Conservation (phyloP, 2,888 invertebrate species). For the Leucophenga maculata region DNA sequence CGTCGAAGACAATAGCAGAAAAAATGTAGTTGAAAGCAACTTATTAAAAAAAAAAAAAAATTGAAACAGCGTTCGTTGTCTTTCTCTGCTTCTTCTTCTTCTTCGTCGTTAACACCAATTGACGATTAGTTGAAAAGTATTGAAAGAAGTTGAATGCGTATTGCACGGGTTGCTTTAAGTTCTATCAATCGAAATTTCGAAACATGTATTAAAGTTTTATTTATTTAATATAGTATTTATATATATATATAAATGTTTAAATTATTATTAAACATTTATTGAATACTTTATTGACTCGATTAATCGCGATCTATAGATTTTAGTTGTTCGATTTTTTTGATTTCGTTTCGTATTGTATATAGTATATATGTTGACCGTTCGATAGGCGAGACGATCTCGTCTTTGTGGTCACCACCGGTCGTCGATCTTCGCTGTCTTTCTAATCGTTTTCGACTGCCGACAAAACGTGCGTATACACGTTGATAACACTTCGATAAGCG, state of each 20-base stretch:
- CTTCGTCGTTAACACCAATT: too few species aligned
- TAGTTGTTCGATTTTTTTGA: background rate
- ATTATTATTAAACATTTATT: background rate
- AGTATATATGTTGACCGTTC: conserved; percentile 22
- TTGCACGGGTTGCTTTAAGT: background rate
- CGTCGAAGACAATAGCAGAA: background rate
- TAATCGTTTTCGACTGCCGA: conserved; percentile 2
- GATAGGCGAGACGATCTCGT: conserved; percentile 1
- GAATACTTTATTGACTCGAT: too few species aligned
- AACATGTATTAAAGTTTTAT: background rate
- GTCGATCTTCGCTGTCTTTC: conserved; percentile 31
- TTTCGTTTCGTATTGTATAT: conserved; percentile 11
- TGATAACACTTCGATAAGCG: conserved; percentile 54
- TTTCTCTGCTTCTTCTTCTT: background rate
- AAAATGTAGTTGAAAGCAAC: background rate
- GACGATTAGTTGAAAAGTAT: too few species aligned
- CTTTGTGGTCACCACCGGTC: conserved; percentile 1
- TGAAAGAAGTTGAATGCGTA: background rate
- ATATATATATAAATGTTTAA: too few species aligned
- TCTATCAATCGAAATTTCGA: background rate
- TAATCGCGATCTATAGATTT: background rate
- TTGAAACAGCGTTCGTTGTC: background rate
- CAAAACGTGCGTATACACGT: conserved; percentile 42
- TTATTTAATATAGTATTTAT: background rate
- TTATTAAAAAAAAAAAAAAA: background rate